Evolutionary conservation across 2,113 vertebrate genomes (phyloP).

Genomic region (Menidia beryllina): DNA sequence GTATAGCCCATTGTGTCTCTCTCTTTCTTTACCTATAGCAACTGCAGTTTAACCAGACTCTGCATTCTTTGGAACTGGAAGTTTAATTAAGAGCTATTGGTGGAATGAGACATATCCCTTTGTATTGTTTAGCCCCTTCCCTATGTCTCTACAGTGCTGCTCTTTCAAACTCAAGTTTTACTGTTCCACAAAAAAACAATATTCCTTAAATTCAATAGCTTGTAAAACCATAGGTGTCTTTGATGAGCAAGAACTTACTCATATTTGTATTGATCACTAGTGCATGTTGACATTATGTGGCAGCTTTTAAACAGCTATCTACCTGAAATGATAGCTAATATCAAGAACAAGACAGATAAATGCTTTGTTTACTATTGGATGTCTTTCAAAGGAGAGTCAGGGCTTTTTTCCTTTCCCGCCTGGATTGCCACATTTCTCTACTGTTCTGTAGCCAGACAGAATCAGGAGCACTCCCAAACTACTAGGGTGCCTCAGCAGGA

Average conservation of each 20-base stretch:
- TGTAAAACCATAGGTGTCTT: background rate
- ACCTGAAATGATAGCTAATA: constrained; percentile 17
- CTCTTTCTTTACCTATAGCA: constrained; percentile 27
- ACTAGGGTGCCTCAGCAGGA: constrained; percentile 47
- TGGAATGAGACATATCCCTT: constrained; percentile 34
- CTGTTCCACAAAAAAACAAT: constrained; percentile 21
- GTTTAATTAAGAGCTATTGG: constrained; percentile 44
- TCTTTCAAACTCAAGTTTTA: constrained; percentile 17
- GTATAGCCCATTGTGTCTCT: constrained; percentile 1
- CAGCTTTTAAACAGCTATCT: constrained; percentile 5
- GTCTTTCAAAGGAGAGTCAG: constrained; percentile 41
- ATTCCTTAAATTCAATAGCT: constrained; percentile 7
- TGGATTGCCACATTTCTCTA: constrained; percentile 27
- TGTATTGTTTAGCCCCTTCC: constrained; percentile 26
- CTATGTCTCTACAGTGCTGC: constrained; percentile 36
- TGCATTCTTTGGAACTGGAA: constrained; percentile 18
- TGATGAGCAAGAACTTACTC: constrained; percentile 1
- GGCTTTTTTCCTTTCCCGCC: constrained; percentile 5
- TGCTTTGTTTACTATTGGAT: constrained; percentile 37
- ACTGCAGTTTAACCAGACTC: constrained; percentile 10
- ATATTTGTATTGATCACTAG: constrained; percentile 11
- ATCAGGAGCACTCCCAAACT: constrained; percentile 41
- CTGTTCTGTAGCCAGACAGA: constrained; percentile 35
- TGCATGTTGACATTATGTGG: constrained; percentile 1
- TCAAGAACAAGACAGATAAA: constrained; percentile 16